Evolutionary conservation across 2,113 vertebrate species (phyloP).

Genomic region (Hemiprocne comata): DNA sequence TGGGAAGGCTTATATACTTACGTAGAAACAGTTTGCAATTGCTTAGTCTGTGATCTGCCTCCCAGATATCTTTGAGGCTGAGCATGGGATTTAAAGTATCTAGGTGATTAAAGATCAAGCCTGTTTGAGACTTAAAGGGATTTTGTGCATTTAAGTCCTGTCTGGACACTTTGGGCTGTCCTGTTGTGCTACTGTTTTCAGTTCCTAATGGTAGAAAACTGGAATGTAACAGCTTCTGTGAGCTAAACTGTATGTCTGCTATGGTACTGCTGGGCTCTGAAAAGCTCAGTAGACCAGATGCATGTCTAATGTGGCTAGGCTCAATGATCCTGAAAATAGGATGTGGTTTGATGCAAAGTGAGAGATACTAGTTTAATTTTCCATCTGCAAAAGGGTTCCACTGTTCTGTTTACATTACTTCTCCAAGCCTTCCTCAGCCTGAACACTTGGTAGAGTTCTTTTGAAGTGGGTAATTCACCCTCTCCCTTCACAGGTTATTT

Average conservation of each 20-base stretch:
- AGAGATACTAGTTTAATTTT: constrained; percentile 52
- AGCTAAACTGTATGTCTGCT: background rate
- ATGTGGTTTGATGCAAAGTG: constrained; percentile 50
- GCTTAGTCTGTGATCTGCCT: background rate
- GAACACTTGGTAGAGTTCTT: background rate
- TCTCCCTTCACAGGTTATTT: background rate
- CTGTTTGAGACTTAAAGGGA: background rate
- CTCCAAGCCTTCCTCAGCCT: background rate
- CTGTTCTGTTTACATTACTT: constrained; percentile 35
- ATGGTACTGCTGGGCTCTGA: background rate
- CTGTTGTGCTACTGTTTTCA: background rate
- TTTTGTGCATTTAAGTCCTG: background rate
- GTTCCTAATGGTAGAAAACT: background rate
- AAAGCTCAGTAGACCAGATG: background rate
- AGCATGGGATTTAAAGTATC: background rate
- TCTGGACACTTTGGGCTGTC: background rate
- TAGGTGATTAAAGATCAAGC: background rate
- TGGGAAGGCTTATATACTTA: background rate
- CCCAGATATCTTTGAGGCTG: background rate
- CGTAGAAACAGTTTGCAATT: background rate
- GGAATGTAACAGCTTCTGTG: background rate
- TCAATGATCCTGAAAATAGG: constrained; percentile 48
- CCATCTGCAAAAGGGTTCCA: constrained; percentile 27
- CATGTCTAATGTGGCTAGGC: constrained; percentile 10
- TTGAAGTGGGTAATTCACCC: background rate